Base-by-base conservation (phyloP, 1,140 invertebrate genomes). In the Drosophila sp. region DNA sequence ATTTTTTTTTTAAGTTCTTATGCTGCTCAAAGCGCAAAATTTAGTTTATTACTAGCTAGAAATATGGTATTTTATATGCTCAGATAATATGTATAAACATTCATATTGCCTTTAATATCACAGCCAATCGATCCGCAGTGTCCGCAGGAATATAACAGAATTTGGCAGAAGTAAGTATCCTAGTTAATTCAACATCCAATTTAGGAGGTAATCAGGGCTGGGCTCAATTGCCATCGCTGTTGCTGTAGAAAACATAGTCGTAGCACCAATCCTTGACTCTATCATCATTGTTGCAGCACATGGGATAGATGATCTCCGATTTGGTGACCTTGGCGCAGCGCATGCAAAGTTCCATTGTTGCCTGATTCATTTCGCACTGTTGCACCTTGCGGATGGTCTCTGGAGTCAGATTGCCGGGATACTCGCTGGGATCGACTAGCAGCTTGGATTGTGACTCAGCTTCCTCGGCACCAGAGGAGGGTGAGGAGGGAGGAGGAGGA, bases 311-410 rank as follows among this genome's bases (percentile, higher is more conserved):
- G 4, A 91, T 89, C n/a, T 89, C 76, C 1, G 92, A 93, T 72
- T 93, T 93, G n/a, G 92, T 93, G 7, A 91, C 77, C 74, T 93
- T 93, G 27, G 92, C 92, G 50, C 92, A 93, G n/a, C 91, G 86
- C 87, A 93, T 93, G 61, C 92, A 93, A 18, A 91, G 72, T 80
- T 92, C 92, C 72, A 92, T 92, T 1, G 76, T 80, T 2, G 72
- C 61, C 78, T 62, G 48, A 45, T 91, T 43, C 36, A 58, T 71
- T 11, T 91, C 89, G 45, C 89, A 91, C 46, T 89, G 81, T 16
- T 91, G 89, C 46, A 91, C 56, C 62, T 91, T 89, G n/a, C 61
- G 51, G 18, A 89, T 89, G 14, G 84, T 90, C 21, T 91, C 84
- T 0, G 59, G 65, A 8, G 80, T 53, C 7, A 91, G 64, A 40